These are phyloP conservation scores for Rhingia rostrata DNA, from an alignment of 2,888 invertebrate genomes.

Conservation along the genomic window DNA sequence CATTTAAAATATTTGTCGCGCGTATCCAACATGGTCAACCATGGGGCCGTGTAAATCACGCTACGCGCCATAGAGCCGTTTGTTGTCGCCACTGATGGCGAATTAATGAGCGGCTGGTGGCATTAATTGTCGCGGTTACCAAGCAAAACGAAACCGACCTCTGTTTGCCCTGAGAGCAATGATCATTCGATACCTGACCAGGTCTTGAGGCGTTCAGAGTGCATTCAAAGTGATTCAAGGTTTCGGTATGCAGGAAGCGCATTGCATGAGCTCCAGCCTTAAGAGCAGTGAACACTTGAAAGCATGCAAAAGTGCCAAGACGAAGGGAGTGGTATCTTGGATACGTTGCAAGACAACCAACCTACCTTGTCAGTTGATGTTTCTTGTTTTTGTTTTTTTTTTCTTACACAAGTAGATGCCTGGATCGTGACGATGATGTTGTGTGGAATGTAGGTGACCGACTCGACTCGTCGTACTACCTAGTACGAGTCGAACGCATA, in stretches of 20 bases:
- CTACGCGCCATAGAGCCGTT: slow-evolving; percentile 24
- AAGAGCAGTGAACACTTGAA: slow-evolving; percentile 1
- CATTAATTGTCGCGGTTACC: slow-evolving; percentile 51
- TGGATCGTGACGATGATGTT: slow-evolving; percentile 24
- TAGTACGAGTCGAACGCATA: slow-evolving; percentile 19
- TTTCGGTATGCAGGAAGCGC: slow-evolving; percentile 83
- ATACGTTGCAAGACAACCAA: slow-evolving; percentile 76
- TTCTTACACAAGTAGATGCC: slow-evolving; percentile 1
- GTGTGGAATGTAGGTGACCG: slow-evolving; percentile 67
- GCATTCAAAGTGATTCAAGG: slow-evolving; percentile 81
- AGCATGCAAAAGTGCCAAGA: slow-evolving; percentile 59
- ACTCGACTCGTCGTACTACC: slow-evolving; percentile 21
- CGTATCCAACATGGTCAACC: slow-evolving; percentile 42
- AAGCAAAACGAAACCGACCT: slow-evolving; percentile 26
- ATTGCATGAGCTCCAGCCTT: slow-evolving; percentile 74
- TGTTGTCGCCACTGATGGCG: slow-evolving; percentile 46
- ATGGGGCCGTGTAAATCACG: slow-evolving; percentile 15
- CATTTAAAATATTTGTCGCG: slow-evolving; percentile 5
- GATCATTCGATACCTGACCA: slow-evolving; percentile 34
- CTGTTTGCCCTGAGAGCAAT: slow-evolving; percentile 46
- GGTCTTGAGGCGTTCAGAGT: slow-evolving; percentile 43
- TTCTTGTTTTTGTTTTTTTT: slow-evolving; percentile 3
- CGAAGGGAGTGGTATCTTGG: slow-evolving; percentile 49
- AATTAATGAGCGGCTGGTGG: slow-evolving; percentile 49
- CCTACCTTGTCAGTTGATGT: slow-evolving; percentile 81